A percentile compares a stretch with the other conserved stretches of the same genome.
phyloP scores from a whole-genome alignment of 2,797 vertebrate species.

The Ficedula albicollis region DNA sequence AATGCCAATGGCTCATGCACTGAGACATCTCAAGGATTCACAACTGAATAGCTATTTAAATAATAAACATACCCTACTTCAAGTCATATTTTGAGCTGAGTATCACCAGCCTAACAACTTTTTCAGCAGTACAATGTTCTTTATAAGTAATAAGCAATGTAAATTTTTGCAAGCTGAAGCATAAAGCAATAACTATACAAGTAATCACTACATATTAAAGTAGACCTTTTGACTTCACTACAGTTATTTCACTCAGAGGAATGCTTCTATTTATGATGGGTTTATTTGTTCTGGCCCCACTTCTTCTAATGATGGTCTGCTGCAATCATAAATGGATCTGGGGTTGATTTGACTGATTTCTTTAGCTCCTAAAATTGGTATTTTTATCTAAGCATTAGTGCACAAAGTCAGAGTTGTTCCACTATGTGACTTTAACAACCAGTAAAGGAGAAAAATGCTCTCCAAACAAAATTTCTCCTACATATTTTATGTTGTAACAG shows the following conservation, averaged over 20 bases:
- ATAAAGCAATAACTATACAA: not conserved
- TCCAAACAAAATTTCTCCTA: not conserved
- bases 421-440: not conserved
- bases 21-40: slow-evolving; percentile 41
- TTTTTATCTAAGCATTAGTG: not conserved
- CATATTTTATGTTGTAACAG: not conserved
- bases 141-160: not conserved
- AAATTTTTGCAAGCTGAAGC: not conserved
- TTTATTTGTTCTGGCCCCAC: not conserved
- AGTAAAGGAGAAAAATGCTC: not conserved
- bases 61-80: not conserved
- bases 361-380: not conserved
- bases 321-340: not conserved
- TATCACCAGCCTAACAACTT: slow-evolving; percentile 53
- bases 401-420: not conserved
- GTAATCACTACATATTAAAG: not conserved
- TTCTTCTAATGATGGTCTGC: not conserved
- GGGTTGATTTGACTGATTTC: not conserved
- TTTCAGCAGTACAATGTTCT: not conserved
- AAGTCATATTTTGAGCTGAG: slow-evolving; percentile 46
- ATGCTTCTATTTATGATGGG: not conserved
- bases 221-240: not conserved
- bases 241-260: not conserved
- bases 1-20: slow-evolving; percentile 62
- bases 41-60: slow-evolving; percentile 50